Evolutionary conservation across 2,113 vertebrate genomes (phyloP).

Genomic region (Onychostruthus taczanowskii): DNA sequence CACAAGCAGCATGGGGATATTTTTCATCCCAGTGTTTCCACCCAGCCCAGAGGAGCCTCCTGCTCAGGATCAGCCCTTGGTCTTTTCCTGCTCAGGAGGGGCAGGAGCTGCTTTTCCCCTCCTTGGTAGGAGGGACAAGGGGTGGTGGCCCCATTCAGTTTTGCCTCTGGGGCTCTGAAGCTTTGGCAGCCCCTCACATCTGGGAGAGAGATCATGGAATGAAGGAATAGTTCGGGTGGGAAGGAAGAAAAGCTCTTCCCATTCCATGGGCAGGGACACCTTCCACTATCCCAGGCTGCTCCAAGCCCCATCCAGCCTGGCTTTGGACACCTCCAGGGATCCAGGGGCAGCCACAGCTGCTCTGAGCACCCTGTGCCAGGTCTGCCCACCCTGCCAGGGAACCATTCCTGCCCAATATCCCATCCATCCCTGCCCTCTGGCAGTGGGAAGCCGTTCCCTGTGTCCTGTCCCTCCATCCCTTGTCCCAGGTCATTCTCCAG

Average conservation of each 20-base stretch:
- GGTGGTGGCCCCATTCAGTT: background rate
- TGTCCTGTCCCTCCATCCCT: background rate
- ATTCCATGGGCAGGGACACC: background rate
- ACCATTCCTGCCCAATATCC: background rate
- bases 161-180: background rate
- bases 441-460: background rate
- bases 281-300: background rate
- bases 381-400: background rate
- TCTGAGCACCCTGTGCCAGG: background rate
- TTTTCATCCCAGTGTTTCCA: background rate
- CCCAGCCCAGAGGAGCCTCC: background rate
- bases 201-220: background rate
- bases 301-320: background rate
- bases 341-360: background rate
- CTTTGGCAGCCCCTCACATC: background rate
- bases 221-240: background rate
- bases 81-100: background rate
- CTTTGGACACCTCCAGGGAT: background rate
- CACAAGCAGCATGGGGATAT: accelerated
- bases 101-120: background rate
- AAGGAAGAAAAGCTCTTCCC: background rate
- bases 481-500: background rate
- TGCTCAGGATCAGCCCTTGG: background rate
- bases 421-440: background rate
- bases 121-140: background rate